A percentile compares a stretch with the other conserved stretches of the same genome.
These are phyloP conservation scores for Pseudopodoces humilis DNA, from an alignment of 2,113 vertebrate species.

Conservation along the genomic window DNA sequence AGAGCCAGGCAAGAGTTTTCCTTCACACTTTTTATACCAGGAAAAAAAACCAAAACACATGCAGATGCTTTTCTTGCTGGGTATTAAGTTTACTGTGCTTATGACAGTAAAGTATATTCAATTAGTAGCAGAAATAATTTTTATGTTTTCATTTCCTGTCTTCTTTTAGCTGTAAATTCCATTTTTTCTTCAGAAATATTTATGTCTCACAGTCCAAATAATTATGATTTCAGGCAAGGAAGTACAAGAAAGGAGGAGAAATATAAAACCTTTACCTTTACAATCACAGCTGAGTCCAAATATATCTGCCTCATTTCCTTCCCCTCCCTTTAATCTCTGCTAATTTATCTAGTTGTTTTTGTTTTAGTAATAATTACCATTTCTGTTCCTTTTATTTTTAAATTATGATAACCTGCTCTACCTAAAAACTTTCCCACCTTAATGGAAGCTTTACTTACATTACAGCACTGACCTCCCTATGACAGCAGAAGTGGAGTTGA, in stretches of 20 bases:
- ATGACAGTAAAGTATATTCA: background rate
- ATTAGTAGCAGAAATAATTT: background rate
- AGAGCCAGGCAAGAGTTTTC: background rate
- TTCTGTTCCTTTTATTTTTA: background rate
- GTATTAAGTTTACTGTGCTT: background rate
- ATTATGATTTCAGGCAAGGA: slow-evolving; percentile 19
- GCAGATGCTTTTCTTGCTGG: background rate
- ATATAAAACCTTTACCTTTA: background rate
- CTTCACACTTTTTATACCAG: background rate
- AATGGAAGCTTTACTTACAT: background rate
- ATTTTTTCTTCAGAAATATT: slow-evolving; percentile 14
- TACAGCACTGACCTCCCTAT: background rate
- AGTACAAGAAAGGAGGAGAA: slow-evolving; percentile 22
- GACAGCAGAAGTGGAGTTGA: fast-evolving
- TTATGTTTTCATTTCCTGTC: background rate
- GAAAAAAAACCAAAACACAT: background rate
- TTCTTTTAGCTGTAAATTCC: background rate
- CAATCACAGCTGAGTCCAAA: background rate
- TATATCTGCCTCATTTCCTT: background rate
- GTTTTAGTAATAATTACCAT: background rate
- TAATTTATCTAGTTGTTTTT: background rate
- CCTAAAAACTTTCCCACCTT: background rate
- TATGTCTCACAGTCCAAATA: background rate
- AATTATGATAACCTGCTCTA: background rate
- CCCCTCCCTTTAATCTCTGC: background rate